A percentile compares a stretch with the other conserved stretches of the same genome.
Evolutionary conservation across 2,113 vertebrate species (phyloP).

Genomic region (Myanophis thanlyinensis): DNA sequence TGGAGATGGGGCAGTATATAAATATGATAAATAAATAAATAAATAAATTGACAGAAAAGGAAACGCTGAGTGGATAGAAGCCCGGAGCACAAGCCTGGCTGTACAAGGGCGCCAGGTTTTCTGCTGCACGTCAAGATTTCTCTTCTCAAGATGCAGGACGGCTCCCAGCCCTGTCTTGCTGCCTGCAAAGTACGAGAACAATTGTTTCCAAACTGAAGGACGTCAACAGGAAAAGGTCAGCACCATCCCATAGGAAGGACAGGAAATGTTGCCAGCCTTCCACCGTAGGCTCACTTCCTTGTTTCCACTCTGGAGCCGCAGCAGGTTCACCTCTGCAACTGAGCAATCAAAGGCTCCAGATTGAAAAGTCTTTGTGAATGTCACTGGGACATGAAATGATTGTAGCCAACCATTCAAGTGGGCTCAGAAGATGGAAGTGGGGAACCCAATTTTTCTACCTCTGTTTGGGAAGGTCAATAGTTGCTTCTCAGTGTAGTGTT

Average conservation of each 20-base stretch:
- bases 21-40: too few species aligned
- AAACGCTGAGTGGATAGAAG: slow-evolving; percentile 72
- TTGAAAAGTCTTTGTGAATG: neutral
- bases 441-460: neutral
- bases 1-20: too few species aligned
- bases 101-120: neutral
- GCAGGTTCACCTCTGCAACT: neutral
- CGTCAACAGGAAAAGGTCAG: neutral
- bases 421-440: neutral
- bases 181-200: neutral
- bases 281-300: fast-evolving
- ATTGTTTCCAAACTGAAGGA: neutral
- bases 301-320: neutral
- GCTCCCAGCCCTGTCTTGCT: neutral
- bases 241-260: too few species aligned
- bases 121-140: neutral
- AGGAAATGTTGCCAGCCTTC: neutral
- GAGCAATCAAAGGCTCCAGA: neutral
- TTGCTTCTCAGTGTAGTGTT: neutral
- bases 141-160: neutral
- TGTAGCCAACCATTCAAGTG: neutral
- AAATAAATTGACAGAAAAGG: slow-evolving; percentile 67
- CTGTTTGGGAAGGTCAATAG: neutral
- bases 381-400: neutral
- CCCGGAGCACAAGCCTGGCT: slow-evolving; percentile 31